phyloP scores from a whole-genome alignment of 2,797 vertebrate species.

The Squalus acanthias region DNA sequence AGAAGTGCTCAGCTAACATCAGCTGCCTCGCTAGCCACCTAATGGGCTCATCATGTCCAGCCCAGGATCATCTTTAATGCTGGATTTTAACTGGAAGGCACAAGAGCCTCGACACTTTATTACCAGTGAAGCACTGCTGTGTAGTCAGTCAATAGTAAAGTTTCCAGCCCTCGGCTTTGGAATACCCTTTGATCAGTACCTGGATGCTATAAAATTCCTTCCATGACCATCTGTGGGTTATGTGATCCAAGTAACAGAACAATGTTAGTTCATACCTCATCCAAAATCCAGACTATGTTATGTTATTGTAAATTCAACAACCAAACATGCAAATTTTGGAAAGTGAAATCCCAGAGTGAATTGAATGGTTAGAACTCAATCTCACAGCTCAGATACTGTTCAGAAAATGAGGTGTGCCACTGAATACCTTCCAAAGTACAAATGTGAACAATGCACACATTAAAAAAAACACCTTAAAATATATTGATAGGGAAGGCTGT shows the following conservation, averaged over 20 bases:
- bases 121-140: neutral
- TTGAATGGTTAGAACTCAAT: neutral
- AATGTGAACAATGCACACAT: neutral
- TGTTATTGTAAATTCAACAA: neutral
- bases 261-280: neutral
- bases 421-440: neutral
- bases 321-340: neutral
- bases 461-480: neutral
- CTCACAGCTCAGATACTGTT: neutral
- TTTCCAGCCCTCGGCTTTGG: neutral
- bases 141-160: neutral
- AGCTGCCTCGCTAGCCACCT: neutral
- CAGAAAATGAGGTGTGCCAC: neutral
- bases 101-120: neutral
- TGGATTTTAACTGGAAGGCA: neutral
- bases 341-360: neutral
- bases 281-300: neutral
- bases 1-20: neutral
- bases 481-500: neutral
- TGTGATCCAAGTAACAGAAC: neutral
- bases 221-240: neutral
- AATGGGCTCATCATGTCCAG: neutral
- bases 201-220: neutral
- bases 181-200: neutral
- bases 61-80: neutral